Percentiles rank a stretch among this genome's conserved stretches.
phyloP scores from a whole-genome alignment of 2,888 invertebrate genomes.

The Caenorhabditis doughertyi region DNA sequence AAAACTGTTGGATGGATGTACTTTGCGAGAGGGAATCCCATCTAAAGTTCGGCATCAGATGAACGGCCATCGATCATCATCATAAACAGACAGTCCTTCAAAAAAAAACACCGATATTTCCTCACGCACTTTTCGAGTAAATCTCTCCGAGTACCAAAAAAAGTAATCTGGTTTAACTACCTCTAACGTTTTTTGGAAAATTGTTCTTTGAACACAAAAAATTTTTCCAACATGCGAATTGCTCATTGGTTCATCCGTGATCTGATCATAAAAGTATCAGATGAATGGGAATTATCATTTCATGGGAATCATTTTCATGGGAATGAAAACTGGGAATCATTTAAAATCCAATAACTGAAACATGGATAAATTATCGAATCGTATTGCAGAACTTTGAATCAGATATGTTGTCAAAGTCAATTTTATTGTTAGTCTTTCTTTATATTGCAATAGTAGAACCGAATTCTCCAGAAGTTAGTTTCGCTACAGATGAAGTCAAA shows the following conservation, averaged over 20 bases:
- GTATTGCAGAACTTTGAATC: neutral
- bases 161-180: conserved; percentile 25
- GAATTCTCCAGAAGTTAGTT: neutral
- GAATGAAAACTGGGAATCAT: conserved; percentile 21
- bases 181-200: conserved; percentile 6
- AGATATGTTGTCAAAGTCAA: neutral
- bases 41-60: conserved; percentile 11
- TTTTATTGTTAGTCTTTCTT: neutral
- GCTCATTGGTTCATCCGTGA: conserved; percentile 22
- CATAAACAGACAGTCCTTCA: conserved; percentile 23
- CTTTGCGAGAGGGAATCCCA: neutral
- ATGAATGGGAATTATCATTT: no score
- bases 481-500: conserved; percentile 23
- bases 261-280: neutral
- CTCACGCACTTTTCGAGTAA: conserved; percentile 11
- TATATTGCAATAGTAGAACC: neutral
- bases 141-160: neutral
- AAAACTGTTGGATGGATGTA: no score
- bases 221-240: neutral
- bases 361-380: conserved; percentile 18
- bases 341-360: conserved; percentile 15
- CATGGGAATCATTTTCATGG: no score
- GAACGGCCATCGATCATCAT: conserved; percentile 34
- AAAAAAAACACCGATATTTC: conserved; percentile 16
- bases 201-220: conserved; percentile 3